Evolutionary conservation across 2,797 vertebrate species (phyloP).

Genomic region (Capromys pilorides): DNA sequence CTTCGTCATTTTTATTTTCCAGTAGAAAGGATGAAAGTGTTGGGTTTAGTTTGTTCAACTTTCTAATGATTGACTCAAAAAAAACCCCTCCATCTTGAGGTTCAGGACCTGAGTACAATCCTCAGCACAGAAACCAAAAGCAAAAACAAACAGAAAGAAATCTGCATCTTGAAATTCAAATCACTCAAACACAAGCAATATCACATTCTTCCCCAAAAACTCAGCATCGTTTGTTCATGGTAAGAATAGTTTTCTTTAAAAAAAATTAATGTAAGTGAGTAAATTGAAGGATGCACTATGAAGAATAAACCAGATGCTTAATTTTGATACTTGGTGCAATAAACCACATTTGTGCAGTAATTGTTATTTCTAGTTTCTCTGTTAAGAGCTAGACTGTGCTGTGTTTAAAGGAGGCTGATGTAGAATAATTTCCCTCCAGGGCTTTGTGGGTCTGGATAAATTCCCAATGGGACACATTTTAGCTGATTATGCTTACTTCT

Average conservation of each 20-base stretch:
- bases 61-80: constrained; percentile 79
- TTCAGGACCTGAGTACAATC: too few relatives aligned
- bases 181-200: constrained; percentile 33
- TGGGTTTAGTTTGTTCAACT: constrained; percentile 76
- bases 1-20: constrained; percentile 79
- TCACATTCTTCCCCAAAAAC: constrained; percentile 44
- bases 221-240: constrained; percentile 18
- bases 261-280: not conserved
- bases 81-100: constrained; percentile 73
- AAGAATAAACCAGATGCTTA: constrained; percentile 34
- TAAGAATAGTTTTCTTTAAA: not conserved
- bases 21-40: constrained; percentile 73
- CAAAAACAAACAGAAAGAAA: constrained; percentile 70
- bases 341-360: constrained; percentile 19
- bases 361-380: constrained; percentile 31
- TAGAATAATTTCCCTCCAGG: constrained; percentile 38
- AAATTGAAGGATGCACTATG: not conserved
- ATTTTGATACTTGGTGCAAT: constrained; percentile 23
- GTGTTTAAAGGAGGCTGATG: constrained; percentile 35
- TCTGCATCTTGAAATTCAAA: constrained; percentile 65
- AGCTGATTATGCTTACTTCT: constrained; percentile 52
- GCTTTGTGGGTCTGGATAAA: constrained; percentile 30
- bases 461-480: constrained; percentile 37
- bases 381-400: constrained; percentile 10
- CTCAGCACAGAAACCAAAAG: too few relatives aligned